Evolutionary conservation across 2,797 vertebrate genomes (phyloP).

Genomic region (Eremophila alpestris): DNA sequence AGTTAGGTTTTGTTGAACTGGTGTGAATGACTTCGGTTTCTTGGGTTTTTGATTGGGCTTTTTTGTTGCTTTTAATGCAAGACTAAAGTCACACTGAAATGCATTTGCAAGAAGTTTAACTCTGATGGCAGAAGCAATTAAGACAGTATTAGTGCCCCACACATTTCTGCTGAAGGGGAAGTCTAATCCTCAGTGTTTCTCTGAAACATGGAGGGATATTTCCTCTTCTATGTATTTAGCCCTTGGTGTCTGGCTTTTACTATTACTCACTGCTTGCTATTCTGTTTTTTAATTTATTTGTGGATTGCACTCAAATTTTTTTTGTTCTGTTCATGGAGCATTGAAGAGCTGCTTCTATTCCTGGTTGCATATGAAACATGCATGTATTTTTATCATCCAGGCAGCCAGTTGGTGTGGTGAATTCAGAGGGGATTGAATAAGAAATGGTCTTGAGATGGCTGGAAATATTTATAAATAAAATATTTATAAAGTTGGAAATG

Average conservation of each 20-base stretch:
- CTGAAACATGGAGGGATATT: neutral
- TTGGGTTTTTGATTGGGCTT: neutral
- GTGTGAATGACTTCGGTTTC: neutral
- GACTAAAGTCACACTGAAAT: neutral
- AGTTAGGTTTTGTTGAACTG: neutral
- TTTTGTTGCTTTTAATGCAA: neutral
- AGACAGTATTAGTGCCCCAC: neutral
- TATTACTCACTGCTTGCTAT: neutral
- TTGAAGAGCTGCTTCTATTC: neutral
- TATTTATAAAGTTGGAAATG: neutral
- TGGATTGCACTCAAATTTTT: neutral
- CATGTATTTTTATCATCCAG: neutral
- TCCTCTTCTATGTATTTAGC: neutral
- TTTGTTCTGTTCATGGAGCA: neutral
- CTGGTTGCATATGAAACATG: neutral
- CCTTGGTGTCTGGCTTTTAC: neutral
- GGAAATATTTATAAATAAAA: slow-evolving; percentile 12
- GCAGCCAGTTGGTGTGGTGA: neutral
- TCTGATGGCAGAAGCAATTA: neutral
- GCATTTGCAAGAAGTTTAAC: neutral
- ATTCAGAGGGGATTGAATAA: neutral
- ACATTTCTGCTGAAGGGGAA: neutral
- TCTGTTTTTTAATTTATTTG: neutral
- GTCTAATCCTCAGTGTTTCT: neutral
- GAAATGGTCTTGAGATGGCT: neutral